A percentile compares a stretch with the other conserved stretches of the same genome.
phyloP scores from a whole-genome alignment of 2,113 vertebrate genomes.

The Atlantisia rogersi region DNA sequence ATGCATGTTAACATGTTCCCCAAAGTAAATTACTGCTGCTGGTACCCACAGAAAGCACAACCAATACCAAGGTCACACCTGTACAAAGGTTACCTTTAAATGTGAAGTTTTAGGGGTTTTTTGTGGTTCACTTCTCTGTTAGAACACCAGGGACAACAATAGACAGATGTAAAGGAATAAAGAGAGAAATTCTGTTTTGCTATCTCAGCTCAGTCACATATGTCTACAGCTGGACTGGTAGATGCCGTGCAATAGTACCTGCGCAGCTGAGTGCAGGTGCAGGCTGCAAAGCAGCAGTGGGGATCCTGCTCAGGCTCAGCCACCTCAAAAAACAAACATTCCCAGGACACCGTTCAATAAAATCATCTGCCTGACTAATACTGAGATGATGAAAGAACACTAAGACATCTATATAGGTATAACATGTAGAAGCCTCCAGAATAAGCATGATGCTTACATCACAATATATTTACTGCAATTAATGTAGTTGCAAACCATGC shows the following conservation, averaged over 20 bases:
- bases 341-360: neutral
- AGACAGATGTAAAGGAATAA: neutral
- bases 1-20: neutral
- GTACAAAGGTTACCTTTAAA: neutral
- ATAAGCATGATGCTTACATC: neutral
- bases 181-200: neutral
- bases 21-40: neutral
- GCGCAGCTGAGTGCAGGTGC: neutral
- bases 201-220: neutral
- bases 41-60: neutral
- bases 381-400: neutral
- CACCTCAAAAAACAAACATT: neutral
- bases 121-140: neutral
- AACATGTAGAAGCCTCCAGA: neutral
- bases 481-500: neutral
- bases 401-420: neutral
- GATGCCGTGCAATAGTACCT: rapidly evolving
- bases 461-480: neutral
- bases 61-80: neutral
- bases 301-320: neutral
- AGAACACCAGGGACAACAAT: neutral
- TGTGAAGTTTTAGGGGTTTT: neutral
- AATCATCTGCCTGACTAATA: neutral
- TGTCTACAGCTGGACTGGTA: neutral
- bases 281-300: neutral